phyloP scores from a whole-genome alignment of 2,797 vertebrate genomes.

The Poecilia gillii region DNA sequence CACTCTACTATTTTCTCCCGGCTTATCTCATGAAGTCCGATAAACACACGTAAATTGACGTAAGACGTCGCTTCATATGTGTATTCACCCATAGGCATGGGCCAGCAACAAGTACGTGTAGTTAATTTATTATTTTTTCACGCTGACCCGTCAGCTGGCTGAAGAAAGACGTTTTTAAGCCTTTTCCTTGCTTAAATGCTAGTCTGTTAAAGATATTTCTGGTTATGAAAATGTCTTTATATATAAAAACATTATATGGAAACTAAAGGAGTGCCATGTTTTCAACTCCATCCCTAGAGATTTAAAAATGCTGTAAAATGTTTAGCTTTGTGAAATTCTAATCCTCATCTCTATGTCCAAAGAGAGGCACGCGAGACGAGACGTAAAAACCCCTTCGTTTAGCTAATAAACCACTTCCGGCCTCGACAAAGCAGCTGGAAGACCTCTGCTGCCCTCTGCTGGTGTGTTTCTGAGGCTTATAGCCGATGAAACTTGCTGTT shows the following conservation, averaged over 20 bases:
- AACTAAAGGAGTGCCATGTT: not conserved
- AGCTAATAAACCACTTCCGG: not conserved
- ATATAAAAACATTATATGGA: not conserved
- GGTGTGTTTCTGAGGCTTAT: not conserved
- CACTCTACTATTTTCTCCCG: not conserved
- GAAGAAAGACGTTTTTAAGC: not conserved
- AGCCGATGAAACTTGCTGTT: not conserved
- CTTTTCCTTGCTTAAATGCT: not conserved
- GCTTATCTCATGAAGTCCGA: too few species aligned
- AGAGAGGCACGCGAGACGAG: too few species aligned
- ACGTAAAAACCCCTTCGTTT: not conserved
- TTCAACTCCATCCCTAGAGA: too few species aligned
- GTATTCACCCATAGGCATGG: not conserved
- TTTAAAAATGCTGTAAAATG: not conserved
- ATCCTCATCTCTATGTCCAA: not conserved
- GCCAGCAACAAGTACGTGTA: not conserved
- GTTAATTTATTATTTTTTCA: not conserved
- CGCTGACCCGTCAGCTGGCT: not conserved
- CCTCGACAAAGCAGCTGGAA: not conserved
- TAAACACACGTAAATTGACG: not conserved
- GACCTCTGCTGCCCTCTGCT: not conserved
- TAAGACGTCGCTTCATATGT: not conserved
- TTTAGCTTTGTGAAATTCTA: not conserved
- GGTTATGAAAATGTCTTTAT: too few species aligned
- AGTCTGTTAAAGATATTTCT: not conserved